Conservation (phyloP, 2,797 vertebrate genomes). For the Gymnothorax javanicus region DNA sequence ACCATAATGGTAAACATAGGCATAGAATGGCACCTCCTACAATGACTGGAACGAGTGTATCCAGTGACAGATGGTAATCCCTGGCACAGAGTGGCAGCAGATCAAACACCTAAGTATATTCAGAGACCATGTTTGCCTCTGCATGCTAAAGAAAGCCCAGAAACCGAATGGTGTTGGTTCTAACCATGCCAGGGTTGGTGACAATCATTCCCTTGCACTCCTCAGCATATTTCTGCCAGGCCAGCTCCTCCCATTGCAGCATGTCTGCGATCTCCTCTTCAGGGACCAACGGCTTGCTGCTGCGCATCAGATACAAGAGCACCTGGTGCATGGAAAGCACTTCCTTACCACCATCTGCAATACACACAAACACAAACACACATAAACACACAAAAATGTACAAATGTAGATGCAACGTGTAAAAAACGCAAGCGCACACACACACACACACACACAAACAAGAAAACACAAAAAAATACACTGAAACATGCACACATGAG, state of each 20-base stretch:
- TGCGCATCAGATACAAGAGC: constrained; percentile 89
- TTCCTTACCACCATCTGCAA: constrained; percentile 92
- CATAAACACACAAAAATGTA: constrained; percentile 32
- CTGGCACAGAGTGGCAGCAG: too few species aligned
- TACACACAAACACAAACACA: not conserved
- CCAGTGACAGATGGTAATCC: too few species aligned
- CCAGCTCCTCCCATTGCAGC: constrained; percentile 97
- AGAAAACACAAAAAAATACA: not conserved
- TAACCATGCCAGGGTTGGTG: constrained; percentile 94
- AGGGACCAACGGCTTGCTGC: constrained; percentile 90
- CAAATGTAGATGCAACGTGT: not conserved
- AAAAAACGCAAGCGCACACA: too few species aligned
- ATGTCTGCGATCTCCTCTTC: constrained; percentile 98
- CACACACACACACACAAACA: not conserved
- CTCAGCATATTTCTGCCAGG: constrained; percentile 98
- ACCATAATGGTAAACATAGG: too few species aligned
- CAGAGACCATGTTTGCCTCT: too few species aligned
- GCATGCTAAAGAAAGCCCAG: too few species aligned
- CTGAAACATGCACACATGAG: constrained; percentile 13
- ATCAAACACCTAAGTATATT: too few species aligned
- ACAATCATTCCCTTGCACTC: constrained; percentile 99
- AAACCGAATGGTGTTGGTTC: too few species aligned
- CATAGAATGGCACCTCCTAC: too few species aligned
- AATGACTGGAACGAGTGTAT: too few species aligned
- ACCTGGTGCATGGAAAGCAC: constrained; percentile 99